Evolutionary conservation across 1,140 invertebrate genomes (phyloP), one percentile per base, ranked within the genome.

Genomic region (Drosophila obscura): DNA sequence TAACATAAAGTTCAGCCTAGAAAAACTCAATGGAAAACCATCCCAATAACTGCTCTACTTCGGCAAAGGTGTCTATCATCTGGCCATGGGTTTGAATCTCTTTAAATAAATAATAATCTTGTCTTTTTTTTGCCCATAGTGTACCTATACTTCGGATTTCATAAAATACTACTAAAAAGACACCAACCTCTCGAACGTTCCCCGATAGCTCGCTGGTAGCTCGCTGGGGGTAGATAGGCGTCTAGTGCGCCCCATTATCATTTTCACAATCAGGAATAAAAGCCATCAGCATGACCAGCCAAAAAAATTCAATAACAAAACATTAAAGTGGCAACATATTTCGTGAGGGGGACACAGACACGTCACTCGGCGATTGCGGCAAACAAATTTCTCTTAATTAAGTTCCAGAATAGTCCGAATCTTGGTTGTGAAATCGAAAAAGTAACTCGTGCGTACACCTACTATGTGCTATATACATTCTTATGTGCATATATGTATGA

Each of bases 261-360:
- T 46, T 73, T 74, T 72, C 51, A 52, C 52, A 65, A 73, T 48
- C 41, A n/a, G 28, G 7, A 56, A 74, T 65, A 64, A 4, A 43
- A 74, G 58, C 71, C 65, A 74, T 74, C 71, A 74, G 48, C 72
- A 74, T 74, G 72, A 74, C 44, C 16, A 1, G 2, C 60, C 53
- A 24, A 39, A 24, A 39, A 74, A 66, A 26, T 48, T n/a, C 61
- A 58, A 58, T 58, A 74, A 44, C 61, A 74, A 58, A 9, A 49
- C 52, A 59, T 19, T 16, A 41, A 41, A 43, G 22, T 6, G 58
- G 58, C 46, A 58, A 45, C 45, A 39, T 51, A 39, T 11, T 73
- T 63, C 16, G 50, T 13, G 13, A 16, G 26, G 43, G 35, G 35
- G 22, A 4, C 4, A 39, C 43, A 1, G 28, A 73, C 71, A 65